These are phyloP conservation scores for Oxygymnocypris stewartii DNA, from an alignment of 2,113 vertebrate species.

Conservation along the genomic window DNA sequence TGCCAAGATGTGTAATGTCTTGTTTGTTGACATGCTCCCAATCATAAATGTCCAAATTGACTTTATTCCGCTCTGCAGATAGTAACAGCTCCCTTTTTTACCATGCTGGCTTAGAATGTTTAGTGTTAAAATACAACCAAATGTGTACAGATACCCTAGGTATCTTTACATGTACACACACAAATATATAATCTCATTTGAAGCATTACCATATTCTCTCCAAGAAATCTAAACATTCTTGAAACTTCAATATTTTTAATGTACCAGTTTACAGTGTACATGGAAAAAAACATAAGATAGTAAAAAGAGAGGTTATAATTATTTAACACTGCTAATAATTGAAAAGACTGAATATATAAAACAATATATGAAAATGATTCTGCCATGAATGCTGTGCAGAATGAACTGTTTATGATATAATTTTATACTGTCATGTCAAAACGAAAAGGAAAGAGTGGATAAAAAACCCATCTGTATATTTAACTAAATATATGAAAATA, in stretches of 20 bases:
- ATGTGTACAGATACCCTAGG: not conserved
- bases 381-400: slow-evolving; percentile 29
- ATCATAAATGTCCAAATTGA: slow-evolving; percentile 48
- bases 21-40: slow-evolving; percentile 47
- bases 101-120: slow-evolving; percentile 37
- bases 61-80: slow-evolving; percentile 77
- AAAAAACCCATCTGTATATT: slow-evolving; percentile 14
- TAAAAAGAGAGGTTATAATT: slow-evolving; percentile 1
- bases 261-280: slow-evolving; percentile 10
- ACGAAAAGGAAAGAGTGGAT: not conserved
- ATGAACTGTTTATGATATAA: slow-evolving; percentile 13
- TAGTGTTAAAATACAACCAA: slow-evolving; percentile 20
- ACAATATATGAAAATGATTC: not conserved
- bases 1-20: slow-evolving; percentile 40
- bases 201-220: slow-evolving; percentile 21
- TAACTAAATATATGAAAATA: slow-evolving; percentile 36
- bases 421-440: not conserved
- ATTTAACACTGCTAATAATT: slow-evolving; percentile 27
- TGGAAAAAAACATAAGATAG: not conserved
- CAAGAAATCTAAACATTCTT: slow-evolving; percentile 13
- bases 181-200: slow-evolving; percentile 16
- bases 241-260: slow-evolving; percentile 18
- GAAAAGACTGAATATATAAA: not conserved
- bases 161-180: slow-evolving; percentile 23
- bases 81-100: slow-evolving; percentile 53